These are phyloP conservation scores for Myiagra hebetior DNA, from an alignment of 2,113 vertebrate genomes.

Conservation along the genomic window DNA sequence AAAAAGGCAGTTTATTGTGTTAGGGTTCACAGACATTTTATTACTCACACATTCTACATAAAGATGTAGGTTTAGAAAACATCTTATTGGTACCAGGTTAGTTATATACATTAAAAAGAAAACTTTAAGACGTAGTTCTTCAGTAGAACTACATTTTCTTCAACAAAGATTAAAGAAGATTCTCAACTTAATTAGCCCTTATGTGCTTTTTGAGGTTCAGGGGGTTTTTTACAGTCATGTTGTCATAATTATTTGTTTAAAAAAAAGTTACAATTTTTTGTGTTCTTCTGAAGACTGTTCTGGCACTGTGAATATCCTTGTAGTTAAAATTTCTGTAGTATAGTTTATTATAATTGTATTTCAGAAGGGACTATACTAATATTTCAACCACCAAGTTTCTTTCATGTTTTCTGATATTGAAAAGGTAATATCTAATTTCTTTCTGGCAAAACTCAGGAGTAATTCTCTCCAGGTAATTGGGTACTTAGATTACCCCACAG, in stretches of 20 bases:
- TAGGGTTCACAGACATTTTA: neutral
- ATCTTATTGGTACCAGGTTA: neutral
- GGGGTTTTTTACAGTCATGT: neutral
- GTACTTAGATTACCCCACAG: neutral
- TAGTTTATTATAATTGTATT: neutral
- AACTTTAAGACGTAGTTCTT: neutral
- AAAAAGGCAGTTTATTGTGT: neutral
- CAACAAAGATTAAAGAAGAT: neutral
- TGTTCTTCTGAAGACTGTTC: neutral
- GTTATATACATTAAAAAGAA: neutral
- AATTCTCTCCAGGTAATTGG: neutral
- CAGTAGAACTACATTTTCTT: neutral
- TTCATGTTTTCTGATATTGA: neutral
- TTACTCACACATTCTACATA: neutral
- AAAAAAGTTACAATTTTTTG: rapidly evolving
- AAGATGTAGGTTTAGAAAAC: neutral
- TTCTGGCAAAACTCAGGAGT: neutral
- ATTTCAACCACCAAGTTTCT: neutral
- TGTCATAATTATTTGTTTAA: neutral
- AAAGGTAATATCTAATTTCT: neutral
- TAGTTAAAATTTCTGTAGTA: neutral
- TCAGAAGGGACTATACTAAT: neutral
- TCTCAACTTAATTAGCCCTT: neutral
- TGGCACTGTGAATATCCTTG: neutral
- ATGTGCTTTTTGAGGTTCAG: neutral